A percentile compares a stretch with the other conserved stretches of the same genome.
Evolutionary conservation across 2,888 invertebrate species (phyloP).

Genomic region (Cantharis nigra): DNA sequence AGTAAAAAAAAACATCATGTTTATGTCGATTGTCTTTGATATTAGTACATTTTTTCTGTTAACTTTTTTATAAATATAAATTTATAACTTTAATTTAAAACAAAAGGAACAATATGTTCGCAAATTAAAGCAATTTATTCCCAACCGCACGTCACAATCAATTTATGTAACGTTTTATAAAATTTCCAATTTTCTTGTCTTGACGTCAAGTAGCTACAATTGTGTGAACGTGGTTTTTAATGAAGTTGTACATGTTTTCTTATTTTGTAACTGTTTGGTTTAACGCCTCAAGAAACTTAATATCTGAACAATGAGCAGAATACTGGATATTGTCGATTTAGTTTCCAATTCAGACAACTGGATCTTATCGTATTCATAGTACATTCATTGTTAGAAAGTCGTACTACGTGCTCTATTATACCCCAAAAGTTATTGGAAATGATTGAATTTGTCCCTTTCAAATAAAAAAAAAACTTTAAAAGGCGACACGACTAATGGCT

Average conservation of each 20-base stretch:
- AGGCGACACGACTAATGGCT: background rate
- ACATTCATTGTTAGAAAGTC: conserved; percentile 4
- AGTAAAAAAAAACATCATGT: conserved; percentile 25
- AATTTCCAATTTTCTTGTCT: background rate
- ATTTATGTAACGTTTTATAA: background rate
- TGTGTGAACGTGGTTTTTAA: background rate
- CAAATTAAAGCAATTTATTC: background rate
- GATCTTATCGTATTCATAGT: conserved; percentile 11
- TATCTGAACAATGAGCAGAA: conserved; percentile 15
- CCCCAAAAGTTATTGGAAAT: conserved; percentile 6
- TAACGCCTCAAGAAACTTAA: conserved; percentile 14
- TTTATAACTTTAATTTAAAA: conserved; percentile 1
- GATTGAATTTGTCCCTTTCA: background rate
- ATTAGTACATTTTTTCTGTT: conserved; percentile 28
- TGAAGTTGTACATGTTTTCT: conserved; percentile 12
- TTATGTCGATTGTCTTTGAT: conserved; percentile 31
- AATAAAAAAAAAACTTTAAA: background rate
- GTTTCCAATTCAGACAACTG: conserved; percentile 17
- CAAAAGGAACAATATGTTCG: background rate
- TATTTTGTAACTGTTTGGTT: conserved; percentile 1
- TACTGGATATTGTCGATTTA: conserved; percentile 21
- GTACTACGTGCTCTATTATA: background rate
- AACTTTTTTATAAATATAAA: background rate
- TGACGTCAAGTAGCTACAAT: background rate
- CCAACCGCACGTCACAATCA: background rate